These are phyloP conservation scores for Tipula confusa DNA, from an alignment of 2,888 invertebrate species.

Conservation along the genomic window DNA sequence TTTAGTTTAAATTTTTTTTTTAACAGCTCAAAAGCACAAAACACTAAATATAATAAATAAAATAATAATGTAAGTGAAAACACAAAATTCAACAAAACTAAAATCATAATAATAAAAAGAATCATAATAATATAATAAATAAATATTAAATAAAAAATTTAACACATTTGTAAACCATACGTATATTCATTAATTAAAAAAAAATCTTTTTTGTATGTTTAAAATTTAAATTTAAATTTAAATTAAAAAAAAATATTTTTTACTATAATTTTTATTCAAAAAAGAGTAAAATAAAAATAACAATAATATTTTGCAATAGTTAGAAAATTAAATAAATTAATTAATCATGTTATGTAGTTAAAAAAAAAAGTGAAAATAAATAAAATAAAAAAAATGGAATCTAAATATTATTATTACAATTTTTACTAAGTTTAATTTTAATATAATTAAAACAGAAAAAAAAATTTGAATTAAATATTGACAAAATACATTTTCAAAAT, in stretches of 20 bases:
- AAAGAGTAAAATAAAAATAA: neutral
- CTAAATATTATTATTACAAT: slow-evolving; percentile 20
- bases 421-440: slow-evolving; percentile 4
- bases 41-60: no score
- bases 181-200: neutral
- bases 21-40: slow-evolving; percentile 9
- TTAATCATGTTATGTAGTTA: slow-evolving; percentile 25
- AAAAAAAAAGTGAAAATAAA: no score
- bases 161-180: slow-evolving; percentile 17
- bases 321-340: slow-evolving; percentile 25
- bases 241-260: slow-evolving; percentile 13
- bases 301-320: slow-evolving; percentile 25
- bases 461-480: neutral
- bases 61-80: slow-evolving; percentile 15
- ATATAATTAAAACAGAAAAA: neutral
- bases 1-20: no score
- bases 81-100: neutral
- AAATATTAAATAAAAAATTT: neutral
- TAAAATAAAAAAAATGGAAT: no score
- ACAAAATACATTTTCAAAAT: neutral
- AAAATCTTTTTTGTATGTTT: slow-evolving; percentile 21
- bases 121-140: neutral
- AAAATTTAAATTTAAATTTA: slow-evolving; percentile 21
- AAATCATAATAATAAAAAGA: no score
- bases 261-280: slow-evolving; percentile 17